phyloP scores from a whole-genome alignment of 2,888 invertebrate species.

The Dynastes hyllus region DNA sequence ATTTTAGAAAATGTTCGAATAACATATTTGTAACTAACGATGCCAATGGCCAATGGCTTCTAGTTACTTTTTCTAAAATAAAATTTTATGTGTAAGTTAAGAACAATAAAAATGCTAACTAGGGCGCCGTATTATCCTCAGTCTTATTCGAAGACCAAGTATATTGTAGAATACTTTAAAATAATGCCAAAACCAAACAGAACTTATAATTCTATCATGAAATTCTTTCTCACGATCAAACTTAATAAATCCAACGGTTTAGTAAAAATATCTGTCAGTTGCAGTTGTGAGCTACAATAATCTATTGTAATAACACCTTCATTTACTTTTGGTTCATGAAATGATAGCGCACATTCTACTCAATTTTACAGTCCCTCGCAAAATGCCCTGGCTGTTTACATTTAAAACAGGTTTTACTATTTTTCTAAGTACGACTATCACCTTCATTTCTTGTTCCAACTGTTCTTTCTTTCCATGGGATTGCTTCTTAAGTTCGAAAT shows the following conservation, averaged over 20 bases:
- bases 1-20: too few species aligned
- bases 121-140: too few species aligned
- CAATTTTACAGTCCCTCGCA: constrained; percentile 34
- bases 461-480: neutral
- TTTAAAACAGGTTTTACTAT: constrained; percentile 13
- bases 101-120: too few species aligned
- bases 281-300: neutral
- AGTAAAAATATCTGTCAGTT: constrained; percentile 8
- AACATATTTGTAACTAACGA: too few species aligned
- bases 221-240: too few species aligned
- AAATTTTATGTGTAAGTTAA: too few species aligned
- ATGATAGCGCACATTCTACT: constrained; percentile 2
- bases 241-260: neutral
- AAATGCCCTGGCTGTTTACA: constrained; percentile 23
- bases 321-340: neutral
- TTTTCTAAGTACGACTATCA: neutral
- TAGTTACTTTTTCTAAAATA: too few species aligned
- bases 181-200: too few species aligned
- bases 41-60: too few species aligned
- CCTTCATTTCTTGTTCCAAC: neutral
- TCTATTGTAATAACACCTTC: neutral
- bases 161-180: too few species aligned
- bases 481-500: neutral
- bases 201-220: too few species aligned
- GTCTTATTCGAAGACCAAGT: too few species aligned